Percentiles rank a stretch among this genome's conserved stretches.
These are phyloP conservation scores for Merodon equestris DNA, from an alignment of 2,888 invertebrate species.

Conservation along the genomic window DNA sequence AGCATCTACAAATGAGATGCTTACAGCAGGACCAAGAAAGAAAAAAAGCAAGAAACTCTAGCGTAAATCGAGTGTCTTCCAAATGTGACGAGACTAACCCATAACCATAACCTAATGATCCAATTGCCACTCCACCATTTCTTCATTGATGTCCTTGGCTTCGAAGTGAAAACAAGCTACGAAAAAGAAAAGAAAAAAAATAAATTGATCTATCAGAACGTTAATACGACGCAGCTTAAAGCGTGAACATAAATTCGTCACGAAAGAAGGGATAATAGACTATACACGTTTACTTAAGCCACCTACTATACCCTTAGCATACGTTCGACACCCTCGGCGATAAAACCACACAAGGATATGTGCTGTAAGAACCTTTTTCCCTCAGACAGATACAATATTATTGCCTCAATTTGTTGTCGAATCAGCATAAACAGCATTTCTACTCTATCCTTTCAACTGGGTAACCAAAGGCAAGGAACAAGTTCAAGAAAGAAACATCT, in stretches of 20 bases:
- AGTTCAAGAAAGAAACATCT: too few species aligned
- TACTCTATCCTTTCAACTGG: slow-evolving; percentile 23
- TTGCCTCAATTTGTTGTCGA: slow-evolving; percentile 43
- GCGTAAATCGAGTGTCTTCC: too few species aligned
- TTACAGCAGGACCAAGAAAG: slow-evolving; percentile 8
- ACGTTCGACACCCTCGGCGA: background rate
- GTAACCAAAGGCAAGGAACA: too few species aligned
- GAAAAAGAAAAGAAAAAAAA: too few species aligned
- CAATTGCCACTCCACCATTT: slow-evolving; percentile 32
- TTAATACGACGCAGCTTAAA: slow-evolving; percentile 2
- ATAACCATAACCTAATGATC: slow-evolving; percentile 37
- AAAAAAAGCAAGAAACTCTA: too few species aligned
- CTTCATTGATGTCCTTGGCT: too few species aligned
- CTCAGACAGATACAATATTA: slow-evolving; percentile 36
- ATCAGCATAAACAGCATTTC: slow-evolving; percentile 49
- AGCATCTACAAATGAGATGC: slow-evolving; percentile 15
- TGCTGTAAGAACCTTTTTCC: background rate
- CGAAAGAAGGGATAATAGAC: slow-evolving; percentile 13
- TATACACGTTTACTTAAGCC: slow-evolving; percentile 4
- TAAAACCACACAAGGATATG: background rate
- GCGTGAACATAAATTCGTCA: background rate
- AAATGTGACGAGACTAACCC: background rate
- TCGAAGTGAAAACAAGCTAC: too few species aligned
- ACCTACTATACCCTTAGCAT: background rate
- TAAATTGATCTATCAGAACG: too few species aligned